These are phyloP conservation scores for Drosophila pandora DNA, from an alignment of 1,140 invertebrate species.

Conservation along the genomic window DNA sequence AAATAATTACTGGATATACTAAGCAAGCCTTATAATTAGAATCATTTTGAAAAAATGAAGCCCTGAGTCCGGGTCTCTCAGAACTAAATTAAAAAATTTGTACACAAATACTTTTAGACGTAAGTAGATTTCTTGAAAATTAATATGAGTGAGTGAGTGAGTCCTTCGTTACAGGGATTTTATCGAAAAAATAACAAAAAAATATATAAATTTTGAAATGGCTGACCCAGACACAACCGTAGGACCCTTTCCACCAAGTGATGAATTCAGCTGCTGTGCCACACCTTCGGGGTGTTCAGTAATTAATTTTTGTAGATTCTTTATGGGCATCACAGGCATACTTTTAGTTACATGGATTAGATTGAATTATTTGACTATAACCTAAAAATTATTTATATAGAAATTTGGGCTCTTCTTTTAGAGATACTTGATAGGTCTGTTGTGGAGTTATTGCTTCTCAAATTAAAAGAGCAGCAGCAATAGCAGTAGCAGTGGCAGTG, in stretches of 20 bases:
- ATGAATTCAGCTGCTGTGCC: not conserved
- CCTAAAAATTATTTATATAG: too few species aligned
- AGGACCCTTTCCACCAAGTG: not conserved
- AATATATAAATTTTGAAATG: not conserved
- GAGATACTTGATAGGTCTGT: not conserved
- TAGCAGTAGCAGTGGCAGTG: not conserved
- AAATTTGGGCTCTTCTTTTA: not conserved
- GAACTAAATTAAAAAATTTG: too few species aligned
- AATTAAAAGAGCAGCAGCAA: constrained; percentile 38
- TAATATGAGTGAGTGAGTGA: too few species aligned
- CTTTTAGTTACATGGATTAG: not conserved
- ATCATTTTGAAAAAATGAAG: too few species aligned
- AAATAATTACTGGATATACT: not conserved
- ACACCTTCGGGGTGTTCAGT: too few species aligned
- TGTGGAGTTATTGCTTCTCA: constrained; percentile 30
- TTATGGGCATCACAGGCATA: not conserved
- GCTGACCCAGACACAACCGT: not conserved
- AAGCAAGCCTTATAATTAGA: not conserved
- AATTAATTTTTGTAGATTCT: not conserved
- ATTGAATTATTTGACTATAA: too few species aligned
- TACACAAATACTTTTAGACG: not conserved
- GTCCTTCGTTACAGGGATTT: not conserved
- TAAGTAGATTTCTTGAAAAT: not conserved
- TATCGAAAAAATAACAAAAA: not conserved
- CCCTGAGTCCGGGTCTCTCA: too few species aligned